Base-by-base conservation (phyloP, 2,888 invertebrate genomes). In the Lucinisca nassula region DNA sequence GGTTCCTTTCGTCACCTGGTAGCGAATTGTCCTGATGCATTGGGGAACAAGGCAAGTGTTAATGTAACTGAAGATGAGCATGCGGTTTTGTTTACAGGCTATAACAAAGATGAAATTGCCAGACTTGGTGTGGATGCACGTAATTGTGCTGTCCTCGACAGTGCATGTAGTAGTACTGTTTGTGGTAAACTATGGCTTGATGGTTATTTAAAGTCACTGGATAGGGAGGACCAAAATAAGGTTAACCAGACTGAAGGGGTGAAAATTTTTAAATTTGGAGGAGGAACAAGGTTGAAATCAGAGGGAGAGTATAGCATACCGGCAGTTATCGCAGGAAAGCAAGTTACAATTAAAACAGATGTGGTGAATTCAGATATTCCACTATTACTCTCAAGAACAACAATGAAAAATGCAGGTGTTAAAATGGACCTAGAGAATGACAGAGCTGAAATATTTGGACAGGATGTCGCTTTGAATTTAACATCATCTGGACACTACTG, bases 361-460 rank as follows among this genome's bases (percentile, higher is more conserved):
- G 88, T 81, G 0, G 86, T 88, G 0, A 79, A 88, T 17, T 83
- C 74, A 10, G 80, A 86, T 37, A 88, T 88, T 30, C 84, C 78
- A 14, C 49, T 86, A 8, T 38, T 88, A 24, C 58, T 82, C 8
- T 55, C 76, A 76, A 77, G 87, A 35, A 21, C 78, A n/a, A 81
- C 83, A 8, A 85, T 90, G 83, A 87, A 82, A 45, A 51, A 8
- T 45, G 88, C 84, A n/a, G 79, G 75, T 8, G 74, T 90, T 14
- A 90, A 83, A 79, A 72, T 78, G 74, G 80, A 87, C 40, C 51
- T 88, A 27, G 78, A 85, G 45, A 87, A 85, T 88, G 89, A 85
- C 40, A 85, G 85, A 17, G 87, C 89, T 1, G 32, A 14, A 3
- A 81, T 85, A 17, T 24, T 85, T 40, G 85, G 82, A 12, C 72